Conservation (phyloP, 1,140 invertebrate genomes). For the Theocolax elegans region DNA sequence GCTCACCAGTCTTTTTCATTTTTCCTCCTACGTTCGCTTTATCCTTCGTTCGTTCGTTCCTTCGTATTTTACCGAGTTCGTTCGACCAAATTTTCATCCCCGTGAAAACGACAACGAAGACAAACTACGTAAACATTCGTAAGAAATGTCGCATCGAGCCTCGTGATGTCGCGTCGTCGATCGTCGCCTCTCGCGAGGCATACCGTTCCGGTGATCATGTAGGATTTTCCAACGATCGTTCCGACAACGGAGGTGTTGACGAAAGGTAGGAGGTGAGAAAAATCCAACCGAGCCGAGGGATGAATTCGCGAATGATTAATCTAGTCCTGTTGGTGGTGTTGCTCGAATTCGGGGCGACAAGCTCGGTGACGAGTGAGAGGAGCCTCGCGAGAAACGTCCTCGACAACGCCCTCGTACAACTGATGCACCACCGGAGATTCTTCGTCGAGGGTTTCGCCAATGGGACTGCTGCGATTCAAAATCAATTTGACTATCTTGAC, state of each 20-base stretch:
- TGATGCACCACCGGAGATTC: slow-evolving; percentile 1
- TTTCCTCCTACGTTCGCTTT: slow-evolving; percentile 30
- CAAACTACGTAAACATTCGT: too few species aligned
- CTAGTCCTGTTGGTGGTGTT: slow-evolving; percentile 21
- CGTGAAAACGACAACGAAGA: too few species aligned
- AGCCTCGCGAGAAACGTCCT: background rate
- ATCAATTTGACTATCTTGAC: background rate
- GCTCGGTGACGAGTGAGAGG: background rate
- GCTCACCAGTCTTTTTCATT: slow-evolving; percentile 27
- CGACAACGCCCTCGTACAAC: background rate
- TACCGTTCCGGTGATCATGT: background rate
- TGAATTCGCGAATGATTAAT: background rate
- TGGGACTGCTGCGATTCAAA: background rate
- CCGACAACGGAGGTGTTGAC: too few species aligned
- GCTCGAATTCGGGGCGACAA: background rate
- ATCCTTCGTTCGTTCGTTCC: slow-evolving; percentile 45
- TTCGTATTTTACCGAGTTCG: too few species aligned
- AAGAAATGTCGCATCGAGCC: background rate
- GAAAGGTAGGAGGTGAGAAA: too few species aligned
- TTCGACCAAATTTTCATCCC: too few species aligned
- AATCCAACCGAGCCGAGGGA: too few species aligned
- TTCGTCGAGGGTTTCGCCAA: slow-evolving; percentile 23
- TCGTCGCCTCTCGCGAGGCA: slow-evolving; percentile 23
- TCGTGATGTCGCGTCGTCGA: too few species aligned
- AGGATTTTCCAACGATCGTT: too few species aligned